Evolutionary conservation across 2,888 invertebrate genomes (phyloP).

Genomic region (Acheta domesticus): DNA sequence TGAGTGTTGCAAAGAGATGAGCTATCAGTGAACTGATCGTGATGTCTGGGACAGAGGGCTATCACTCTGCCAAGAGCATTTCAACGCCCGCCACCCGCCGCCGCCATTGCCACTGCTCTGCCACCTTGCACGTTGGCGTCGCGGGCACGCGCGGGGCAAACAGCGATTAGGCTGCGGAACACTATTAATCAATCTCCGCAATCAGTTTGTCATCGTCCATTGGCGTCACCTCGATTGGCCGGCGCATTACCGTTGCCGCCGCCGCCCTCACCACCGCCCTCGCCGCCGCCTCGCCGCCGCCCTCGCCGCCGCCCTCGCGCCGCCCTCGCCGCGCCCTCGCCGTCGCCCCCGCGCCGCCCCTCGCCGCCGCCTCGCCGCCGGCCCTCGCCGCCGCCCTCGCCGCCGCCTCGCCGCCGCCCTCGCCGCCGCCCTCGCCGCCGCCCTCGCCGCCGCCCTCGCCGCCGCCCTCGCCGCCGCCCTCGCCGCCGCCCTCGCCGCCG

Average conservation of each 20-base stretch:
- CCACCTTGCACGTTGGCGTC: background rate
- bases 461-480: no score
- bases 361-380: no score
- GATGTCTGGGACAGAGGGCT: no score
- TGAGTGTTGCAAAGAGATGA: no score
- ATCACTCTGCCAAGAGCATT: no score
- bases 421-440: no score
- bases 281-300: background rate
- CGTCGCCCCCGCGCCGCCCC: no score
- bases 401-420: background rate
- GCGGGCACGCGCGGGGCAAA: background rate
- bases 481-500: background rate
- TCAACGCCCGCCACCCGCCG: no score
- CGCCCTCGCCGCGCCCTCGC: no score
- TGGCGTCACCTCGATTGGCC: background rate
- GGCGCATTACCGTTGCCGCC: background rate
- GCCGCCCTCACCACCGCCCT: background rate
- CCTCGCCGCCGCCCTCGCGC: background rate
- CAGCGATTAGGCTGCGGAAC: background rate
- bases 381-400: background rate
- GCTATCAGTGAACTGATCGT: no score
- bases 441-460: background rate
- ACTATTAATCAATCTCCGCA: conserved; percentile 18
- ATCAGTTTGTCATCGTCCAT: background rate
- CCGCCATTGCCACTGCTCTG: no score